Conservation (phyloP, 2,888 invertebrate species). For the Aspidiotus rigidus region DNA sequence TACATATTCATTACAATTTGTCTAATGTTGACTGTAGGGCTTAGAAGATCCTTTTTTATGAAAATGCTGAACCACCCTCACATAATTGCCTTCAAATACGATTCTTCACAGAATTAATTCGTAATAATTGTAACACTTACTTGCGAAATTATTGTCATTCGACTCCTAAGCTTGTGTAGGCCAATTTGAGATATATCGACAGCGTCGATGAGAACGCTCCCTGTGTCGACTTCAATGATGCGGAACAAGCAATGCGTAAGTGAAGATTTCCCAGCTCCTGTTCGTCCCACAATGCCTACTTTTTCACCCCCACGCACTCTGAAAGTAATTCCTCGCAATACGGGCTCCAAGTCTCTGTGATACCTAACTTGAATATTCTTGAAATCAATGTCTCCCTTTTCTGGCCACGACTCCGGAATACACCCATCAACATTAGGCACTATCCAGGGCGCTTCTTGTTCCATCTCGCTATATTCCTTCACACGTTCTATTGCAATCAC, state of each 20-base stretch:
- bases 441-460: conserved; percentile 47
- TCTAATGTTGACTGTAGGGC: too few relatives aligned
- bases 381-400: conserved; percentile 67
- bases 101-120: too few relatives aligned
- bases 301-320: conserved; percentile 74
- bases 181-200: conserved; percentile 72
- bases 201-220: conserved; percentile 73
- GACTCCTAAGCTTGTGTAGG: conserved; percentile 70
- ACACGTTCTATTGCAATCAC: conserved; percentile 95
- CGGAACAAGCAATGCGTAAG: conserved; percentile 79
- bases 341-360: conserved; percentile 74
- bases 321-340: conserved; percentile 70
- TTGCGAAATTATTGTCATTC: conserved; percentile 47
- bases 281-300: conserved; percentile 75
- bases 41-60: too few relatives aligned
- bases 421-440: conserved; percentile 39
- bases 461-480: conserved; percentile 84
- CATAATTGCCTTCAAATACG: too few relatives aligned
- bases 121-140: conserved; percentile 36
- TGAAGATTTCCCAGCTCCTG: conserved; percentile 87
- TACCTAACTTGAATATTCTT: conserved; percentile 75
- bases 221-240: conserved; percentile 74
- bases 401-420: conserved; percentile 58
- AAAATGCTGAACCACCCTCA: too few relatives aligned
- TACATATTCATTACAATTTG: too few relatives aligned